Evolutionary conservation across 2,113 vertebrate genomes (phyloP).

Genomic region (Nycticryphes semicollaris): DNA sequence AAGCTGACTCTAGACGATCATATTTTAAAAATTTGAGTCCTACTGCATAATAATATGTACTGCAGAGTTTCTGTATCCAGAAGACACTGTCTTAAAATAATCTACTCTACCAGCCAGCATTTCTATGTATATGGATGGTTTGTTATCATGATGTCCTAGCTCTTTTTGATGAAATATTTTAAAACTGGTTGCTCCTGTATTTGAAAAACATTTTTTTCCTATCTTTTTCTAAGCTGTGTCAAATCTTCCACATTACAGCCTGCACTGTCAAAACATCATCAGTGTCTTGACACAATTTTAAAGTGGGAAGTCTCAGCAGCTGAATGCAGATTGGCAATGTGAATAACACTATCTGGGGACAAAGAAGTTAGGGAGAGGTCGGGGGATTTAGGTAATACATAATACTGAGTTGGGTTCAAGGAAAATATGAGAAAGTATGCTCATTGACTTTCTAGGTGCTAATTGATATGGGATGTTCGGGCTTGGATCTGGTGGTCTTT

Average conservation of each 20-base stretch:
- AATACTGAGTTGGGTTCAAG: neutral
- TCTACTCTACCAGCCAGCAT: neutral
- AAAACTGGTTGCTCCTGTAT: neutral
- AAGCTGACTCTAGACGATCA: neutral
- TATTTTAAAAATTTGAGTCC: neutral
- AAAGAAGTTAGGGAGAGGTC: neutral
- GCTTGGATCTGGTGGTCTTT: neutral
- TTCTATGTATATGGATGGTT: neutral
- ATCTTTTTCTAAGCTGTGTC: neutral
- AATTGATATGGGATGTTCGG: neutral
- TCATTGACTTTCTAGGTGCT: neutral
- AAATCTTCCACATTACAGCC: constrained; percentile 14
- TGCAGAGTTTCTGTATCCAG: neutral
- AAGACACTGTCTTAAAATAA: neutral
- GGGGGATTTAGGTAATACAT: neutral
- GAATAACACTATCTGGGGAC: neutral
- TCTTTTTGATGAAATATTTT: neutral
- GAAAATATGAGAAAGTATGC: neutral
- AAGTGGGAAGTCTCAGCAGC: constrained; percentile 18
- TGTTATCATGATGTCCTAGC: neutral
- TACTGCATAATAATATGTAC: neutral
- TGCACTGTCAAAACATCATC: constrained; percentile 48
- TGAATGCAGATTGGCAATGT: neutral
- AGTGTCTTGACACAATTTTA: constrained; percentile 52
- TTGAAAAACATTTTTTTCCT: neutral